Base-by-base conservation (phyloP, 2,888 invertebrate genomes). In the Microctonus brassicae region DNA sequence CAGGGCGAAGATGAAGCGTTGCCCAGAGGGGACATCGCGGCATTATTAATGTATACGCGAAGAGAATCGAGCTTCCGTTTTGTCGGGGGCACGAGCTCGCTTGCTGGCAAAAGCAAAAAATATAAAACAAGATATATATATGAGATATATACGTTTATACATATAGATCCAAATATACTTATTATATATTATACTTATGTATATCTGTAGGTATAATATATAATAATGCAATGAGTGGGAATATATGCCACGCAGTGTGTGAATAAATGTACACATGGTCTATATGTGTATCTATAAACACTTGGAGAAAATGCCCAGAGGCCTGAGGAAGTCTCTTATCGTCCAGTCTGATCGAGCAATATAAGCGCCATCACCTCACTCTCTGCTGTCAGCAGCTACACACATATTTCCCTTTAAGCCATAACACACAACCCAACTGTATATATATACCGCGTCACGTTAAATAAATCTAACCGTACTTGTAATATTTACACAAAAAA, bases 21-120 rank as follows among this genome's bases (percentile, higher is more conserved):
- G 86, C 85, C 87, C 85, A 83, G 84, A 80, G 87, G 87, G 85
- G 87, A 87, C 87, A 87, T 77, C 83, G 80, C 78, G 60, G 80
- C 78, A 81, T 87, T 87, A 87, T 87, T 87, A 87, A 87, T 86
- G 85, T 82, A 83, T 82, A 82, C 84, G 84, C 47, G 20, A n/a
- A n/a, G 17, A 47, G 79, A 79, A 80, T 83, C 80, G 78, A 80
- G 87, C 87, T 86, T 85, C 86, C 81, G 86, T 86, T 82, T 74
- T 66, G 68, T 72, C 61, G 65, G 36, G 58, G 57, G 66, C 66
- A 66, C 66, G 66, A 66, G 60, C 60, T 34, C 34, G 60, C 60
- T 34, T 34, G 55, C 34, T 36, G 29, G 29, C 36, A 58, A n/a
- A n/a, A 29, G 33, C 24, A 34, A 64, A 52, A 52, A 64, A 62